These are phyloP conservation scores for Myodes glareolus DNA, from an alignment of 2,113 vertebrate species.

Conservation along the genomic window DNA sequence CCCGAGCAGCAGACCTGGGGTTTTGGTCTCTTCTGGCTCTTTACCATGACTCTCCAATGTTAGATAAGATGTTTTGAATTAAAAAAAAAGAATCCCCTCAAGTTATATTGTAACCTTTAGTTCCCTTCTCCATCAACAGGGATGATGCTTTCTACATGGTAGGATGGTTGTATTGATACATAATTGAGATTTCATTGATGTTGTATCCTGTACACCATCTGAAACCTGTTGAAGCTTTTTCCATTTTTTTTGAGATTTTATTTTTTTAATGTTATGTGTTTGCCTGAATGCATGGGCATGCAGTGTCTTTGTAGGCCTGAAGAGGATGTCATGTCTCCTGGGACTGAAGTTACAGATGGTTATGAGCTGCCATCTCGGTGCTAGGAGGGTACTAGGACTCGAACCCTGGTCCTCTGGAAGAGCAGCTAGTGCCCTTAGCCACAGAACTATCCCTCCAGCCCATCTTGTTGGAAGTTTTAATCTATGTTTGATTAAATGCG, in stretches of 20 bases:
- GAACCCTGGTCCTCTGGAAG: neutral
- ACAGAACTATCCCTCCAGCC: neutral
- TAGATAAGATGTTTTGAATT: slow-evolving; percentile 21
- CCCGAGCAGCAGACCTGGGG: neutral
- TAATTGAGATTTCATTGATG: neutral
- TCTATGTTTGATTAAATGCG: neutral
- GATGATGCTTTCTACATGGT: neutral
- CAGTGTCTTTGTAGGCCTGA: neutral
- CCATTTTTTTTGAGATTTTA: neutral
- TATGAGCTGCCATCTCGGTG: neutral
- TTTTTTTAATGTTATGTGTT: neutral
- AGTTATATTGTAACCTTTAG: neutral
- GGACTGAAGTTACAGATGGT: neutral
- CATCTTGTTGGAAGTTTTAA: neutral
- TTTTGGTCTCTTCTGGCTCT: slow-evolving; percentile 1
- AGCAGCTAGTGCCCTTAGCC: neutral
- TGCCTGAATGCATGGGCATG: neutral
- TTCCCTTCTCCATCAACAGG: slow-evolving; percentile 8
- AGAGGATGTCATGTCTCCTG: neutral
- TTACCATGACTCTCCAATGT: neutral
- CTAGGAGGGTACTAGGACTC: neutral
- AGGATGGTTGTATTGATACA: neutral
- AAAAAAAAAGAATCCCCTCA: neutral
- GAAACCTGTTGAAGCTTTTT: neutral
- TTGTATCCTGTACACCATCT: neutral